A percentile compares a stretch with the other conserved stretches of the same genome.
Conservation (phyloP, 2,113 vertebrate genomes). For the Colaptes auratus region DNA sequence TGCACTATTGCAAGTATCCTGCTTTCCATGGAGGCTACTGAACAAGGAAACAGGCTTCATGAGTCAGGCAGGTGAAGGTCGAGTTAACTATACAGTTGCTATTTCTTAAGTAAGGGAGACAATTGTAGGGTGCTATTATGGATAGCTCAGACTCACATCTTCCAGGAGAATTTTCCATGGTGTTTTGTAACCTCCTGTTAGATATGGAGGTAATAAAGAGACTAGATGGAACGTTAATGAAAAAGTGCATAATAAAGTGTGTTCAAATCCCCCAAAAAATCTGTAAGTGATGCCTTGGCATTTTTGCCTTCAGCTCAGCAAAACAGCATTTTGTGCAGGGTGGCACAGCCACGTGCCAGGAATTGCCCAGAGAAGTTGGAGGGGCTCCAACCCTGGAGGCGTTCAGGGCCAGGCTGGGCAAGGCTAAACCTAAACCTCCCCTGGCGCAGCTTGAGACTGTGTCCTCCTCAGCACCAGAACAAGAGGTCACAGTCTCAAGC, state of each 20-base stretch:
- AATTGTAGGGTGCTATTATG: not conserved
- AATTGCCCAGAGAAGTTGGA: not conserved
- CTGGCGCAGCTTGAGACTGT: too few relatives aligned
- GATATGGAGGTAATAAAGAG: not conserved
- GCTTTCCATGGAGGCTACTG: not conserved
- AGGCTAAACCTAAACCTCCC: too few relatives aligned
- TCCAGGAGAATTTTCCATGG: not conserved
- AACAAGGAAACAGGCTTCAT: not conserved
- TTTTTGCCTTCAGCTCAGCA: not conserved
- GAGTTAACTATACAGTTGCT: not conserved
- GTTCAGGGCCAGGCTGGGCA: too few relatives aligned
- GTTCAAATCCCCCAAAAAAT: not conserved
- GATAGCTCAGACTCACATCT: not conserved
- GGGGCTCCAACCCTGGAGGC: too few relatives aligned
- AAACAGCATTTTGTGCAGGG: not conserved
- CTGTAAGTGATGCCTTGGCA: not conserved
- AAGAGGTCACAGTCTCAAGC: too few relatives aligned
- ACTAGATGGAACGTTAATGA: not conserved
- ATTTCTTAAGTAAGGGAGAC: not conserved
- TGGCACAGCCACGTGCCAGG: not conserved
- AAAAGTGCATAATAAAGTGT: not conserved
- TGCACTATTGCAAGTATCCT: conserved; percentile 15
- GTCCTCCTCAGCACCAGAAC: too few relatives aligned
- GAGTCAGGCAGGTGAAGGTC: not conserved
- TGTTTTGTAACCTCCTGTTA: not conserved